These are phyloP conservation scores for Notiomystis cincta DNA, from an alignment of 2,113 vertebrate genomes.

Conservation along the genomic window DNA sequence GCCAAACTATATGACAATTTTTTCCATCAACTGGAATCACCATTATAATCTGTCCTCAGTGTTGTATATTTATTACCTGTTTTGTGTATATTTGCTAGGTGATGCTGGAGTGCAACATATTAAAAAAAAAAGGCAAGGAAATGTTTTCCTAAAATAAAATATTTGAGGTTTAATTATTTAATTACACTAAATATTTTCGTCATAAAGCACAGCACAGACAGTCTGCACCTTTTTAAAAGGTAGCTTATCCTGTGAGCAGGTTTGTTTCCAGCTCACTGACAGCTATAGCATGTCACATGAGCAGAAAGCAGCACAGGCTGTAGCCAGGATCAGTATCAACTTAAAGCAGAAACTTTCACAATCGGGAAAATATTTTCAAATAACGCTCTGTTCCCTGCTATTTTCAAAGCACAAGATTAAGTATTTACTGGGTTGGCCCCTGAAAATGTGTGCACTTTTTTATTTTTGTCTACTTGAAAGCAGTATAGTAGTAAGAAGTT, in stretches of 20 bases:
- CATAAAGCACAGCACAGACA: background rate
- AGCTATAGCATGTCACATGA: background rate
- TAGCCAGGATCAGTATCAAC: background rate
- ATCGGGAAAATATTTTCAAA: background rate
- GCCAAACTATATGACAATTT: background rate
- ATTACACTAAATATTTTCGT: background rate
- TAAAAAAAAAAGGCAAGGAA: background rate
- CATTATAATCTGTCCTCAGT: background rate
- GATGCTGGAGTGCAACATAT: background rate
- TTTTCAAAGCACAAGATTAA: background rate
- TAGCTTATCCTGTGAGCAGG: background rate
- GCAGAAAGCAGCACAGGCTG: background rate
- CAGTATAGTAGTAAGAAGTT: background rate
- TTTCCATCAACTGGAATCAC: background rate
- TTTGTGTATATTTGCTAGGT: background rate
- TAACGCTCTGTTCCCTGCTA: background rate
- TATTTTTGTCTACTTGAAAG: background rate
- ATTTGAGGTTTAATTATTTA: background rate
- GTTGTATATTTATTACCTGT: background rate
- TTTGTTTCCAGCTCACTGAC: background rate
- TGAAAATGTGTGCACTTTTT: background rate
- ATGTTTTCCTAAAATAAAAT: background rate
- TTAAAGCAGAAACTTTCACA: background rate
- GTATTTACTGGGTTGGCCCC: background rate
- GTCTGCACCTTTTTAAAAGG: background rate